These are phyloP conservation scores for Petrolisthes cinctipes DNA, from an alignment of 2,888 invertebrate genomes.

Conservation along the genomic window DNA sequence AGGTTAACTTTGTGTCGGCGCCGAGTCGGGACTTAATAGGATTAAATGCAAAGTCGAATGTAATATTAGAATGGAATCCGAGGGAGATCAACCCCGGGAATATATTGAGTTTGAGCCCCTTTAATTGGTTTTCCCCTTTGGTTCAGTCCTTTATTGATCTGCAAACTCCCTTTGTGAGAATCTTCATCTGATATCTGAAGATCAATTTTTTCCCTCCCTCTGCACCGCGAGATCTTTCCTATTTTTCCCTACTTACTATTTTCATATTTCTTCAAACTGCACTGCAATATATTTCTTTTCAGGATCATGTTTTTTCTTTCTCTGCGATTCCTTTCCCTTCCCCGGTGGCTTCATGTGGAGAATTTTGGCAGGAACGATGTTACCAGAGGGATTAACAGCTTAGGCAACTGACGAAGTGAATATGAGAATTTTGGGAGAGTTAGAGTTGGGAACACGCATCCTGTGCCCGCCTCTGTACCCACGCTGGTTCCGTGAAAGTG, in stretches of 20 bases:
- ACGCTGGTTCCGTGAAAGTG: no score
- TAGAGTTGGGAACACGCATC: neutral
- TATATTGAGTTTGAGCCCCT: constrained; percentile 53
- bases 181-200: neutral
- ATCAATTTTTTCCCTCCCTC: no score
- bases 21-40: constrained; percentile 60
- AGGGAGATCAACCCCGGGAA: constrained; percentile 58
- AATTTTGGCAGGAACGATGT: constrained; percentile 1
- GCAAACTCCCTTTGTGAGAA: neutral
- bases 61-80: constrained; percentile 61
- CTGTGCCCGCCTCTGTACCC: neutral
- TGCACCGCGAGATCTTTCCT: neutral
- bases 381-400: constrained; percentile 2
- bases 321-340: neutral
- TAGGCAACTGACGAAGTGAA: constrained; percentile 16
- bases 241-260: neutral
- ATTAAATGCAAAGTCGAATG: constrained; percentile 62
- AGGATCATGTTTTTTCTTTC: no score
- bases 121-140: constrained; percentile 52
- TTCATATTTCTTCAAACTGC: no score
- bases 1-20: constrained; percentile 60
- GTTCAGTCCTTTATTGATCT: constrained; percentile 23
- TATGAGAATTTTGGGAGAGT: constrained; percentile 17
- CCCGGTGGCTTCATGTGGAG: neutral
- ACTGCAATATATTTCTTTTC: no score